A percentile compares a stretch with the other conserved stretches of the same genome.
Evolutionary conservation across 2,797 vertebrate species (phyloP).

Genomic region (Centropyge bicolor): DNA sequence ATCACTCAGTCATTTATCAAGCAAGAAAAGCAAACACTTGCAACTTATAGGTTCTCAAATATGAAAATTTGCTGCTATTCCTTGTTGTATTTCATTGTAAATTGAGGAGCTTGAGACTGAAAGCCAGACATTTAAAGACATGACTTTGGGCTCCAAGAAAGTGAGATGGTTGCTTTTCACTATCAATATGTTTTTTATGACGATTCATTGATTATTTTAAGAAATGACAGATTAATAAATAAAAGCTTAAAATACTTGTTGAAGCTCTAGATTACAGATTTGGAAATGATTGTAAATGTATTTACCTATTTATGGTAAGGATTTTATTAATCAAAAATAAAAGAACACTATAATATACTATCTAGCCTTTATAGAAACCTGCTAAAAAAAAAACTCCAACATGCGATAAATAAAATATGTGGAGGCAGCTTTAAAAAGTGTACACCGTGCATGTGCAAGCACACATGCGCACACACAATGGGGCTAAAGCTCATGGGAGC

Average conservation of each 20-base stretch:
- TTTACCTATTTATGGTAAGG: neutral
- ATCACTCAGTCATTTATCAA: neutral
- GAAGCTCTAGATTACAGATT: neutral
- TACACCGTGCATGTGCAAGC: neutral
- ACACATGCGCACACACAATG: slow-evolving; percentile 13
- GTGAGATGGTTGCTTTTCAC: neutral
- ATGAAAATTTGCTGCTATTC: neutral
- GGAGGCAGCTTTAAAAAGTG: slow-evolving; percentile 4
- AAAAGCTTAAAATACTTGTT: neutral
- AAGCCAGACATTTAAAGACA: neutral
- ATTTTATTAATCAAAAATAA: neutral
- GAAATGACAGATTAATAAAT: neutral
- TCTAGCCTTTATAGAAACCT: neutral
- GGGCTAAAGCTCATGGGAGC: slow-evolving; percentile 56
- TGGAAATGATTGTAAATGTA: neutral
- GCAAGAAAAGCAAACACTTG: neutral
- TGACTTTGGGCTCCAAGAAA: neutral
- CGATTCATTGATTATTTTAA: neutral
- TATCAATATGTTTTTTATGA: neutral
- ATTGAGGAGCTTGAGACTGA: neutral
- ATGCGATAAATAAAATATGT: neutral
- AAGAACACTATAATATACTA: neutral
- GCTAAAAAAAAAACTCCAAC: neutral
- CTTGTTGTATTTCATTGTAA: neutral
- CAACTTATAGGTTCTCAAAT: neutral